Evolutionary conservation across 64 coral and sea anemone genomes (phyloP), one percentile per base, ranked within the genome.

Genomic region (Platygyra sinensis): DNA sequence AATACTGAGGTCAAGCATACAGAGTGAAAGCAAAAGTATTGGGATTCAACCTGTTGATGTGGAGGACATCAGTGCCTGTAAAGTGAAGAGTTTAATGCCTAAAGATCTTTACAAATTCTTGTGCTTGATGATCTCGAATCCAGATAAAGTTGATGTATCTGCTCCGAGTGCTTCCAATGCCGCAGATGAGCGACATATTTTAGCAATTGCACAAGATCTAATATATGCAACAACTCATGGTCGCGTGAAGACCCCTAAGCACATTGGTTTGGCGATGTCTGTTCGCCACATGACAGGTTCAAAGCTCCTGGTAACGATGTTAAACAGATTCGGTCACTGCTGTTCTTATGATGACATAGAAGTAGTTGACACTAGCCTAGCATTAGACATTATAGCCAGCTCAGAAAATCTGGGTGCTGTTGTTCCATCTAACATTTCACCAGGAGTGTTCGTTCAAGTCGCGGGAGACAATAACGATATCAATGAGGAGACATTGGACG

Each of bases 241-340:
- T 8, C 8, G 75, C 4, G 75, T 78, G 12, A 78, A 78, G 13
- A 78, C 75, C 3, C 75, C 75, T 0, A 78, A 78, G 13, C 75
- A 78, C 13, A 24, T 78, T 17, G 77, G 86, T 33, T 71, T 93
- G 7, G 91, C 91, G 25, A 93, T 88, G 86, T 22, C 91, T 74
- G 75, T 73, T 6, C 86, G 75, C 59, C 91, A 88, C 27, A 38
- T 88, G 20, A 93, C 91, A 33, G 91, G 91, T 0, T 93, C 62
- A 5, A 88, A 93, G 74, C 76, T 82, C 13, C 28, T 93, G 8
- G 54, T 93, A 8, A 79, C 63, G 4, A 55, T 93, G 59, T 36
- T 94, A 39, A 94, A 94, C n/a, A 28, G 92, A 12, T 32, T 94
- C 16, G 87, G 87, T 7, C 86, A 94, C 33, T 89, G 92, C 27